Conservation (phyloP, 1,140 invertebrate species). For the Drosophila cardini region DNA sequence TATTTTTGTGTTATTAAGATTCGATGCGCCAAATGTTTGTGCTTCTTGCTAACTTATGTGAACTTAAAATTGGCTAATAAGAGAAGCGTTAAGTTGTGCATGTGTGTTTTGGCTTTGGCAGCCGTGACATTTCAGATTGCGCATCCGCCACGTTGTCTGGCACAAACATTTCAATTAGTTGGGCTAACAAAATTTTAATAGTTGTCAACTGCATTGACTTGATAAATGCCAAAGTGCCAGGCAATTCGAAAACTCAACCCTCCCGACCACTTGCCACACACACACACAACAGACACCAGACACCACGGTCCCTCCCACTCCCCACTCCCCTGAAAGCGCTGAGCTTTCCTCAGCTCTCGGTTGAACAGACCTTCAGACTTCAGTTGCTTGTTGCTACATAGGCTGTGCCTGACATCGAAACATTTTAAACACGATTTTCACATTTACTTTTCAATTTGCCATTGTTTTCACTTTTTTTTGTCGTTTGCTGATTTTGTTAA, state of each 20-base stretch:
- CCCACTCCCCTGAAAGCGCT: not conserved
- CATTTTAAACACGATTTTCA: conserved; percentile 80
- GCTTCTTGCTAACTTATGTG: too few relatives aligned
- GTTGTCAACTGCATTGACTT: conserved; percentile 65
- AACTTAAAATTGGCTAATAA: conserved; percentile 19
- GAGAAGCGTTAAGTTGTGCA: not conserved
- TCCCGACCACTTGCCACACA: too few relatives aligned
- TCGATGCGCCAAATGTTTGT: too few relatives aligned
- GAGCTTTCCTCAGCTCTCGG: not conserved
- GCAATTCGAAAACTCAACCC: not conserved
- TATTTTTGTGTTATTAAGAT: too few relatives aligned
- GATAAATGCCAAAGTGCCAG: conserved; percentile 73
- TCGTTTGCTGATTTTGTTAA: conserved; percentile 1
- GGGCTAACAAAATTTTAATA: conserved; percentile 65
- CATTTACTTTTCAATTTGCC: conserved; percentile 75
- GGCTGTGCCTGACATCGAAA: conserved; percentile 60
- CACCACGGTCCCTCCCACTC: not conserved
- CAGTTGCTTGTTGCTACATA: conserved; percentile 18
- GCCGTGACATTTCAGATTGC: conserved; percentile 57
- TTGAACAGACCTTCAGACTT: conserved; percentile 19
- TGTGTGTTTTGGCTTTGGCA: conserved; percentile 23
- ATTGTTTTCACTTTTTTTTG: conserved; percentile 52
- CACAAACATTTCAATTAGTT: conserved; percentile 75
- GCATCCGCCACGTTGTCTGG: conserved; percentile 45
- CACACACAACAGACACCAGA: too few relatives aligned